These are phyloP conservation scores for Crossocerus cetratus DNA, from an alignment of 2,888 invertebrate species.

Conservation along the genomic window DNA sequence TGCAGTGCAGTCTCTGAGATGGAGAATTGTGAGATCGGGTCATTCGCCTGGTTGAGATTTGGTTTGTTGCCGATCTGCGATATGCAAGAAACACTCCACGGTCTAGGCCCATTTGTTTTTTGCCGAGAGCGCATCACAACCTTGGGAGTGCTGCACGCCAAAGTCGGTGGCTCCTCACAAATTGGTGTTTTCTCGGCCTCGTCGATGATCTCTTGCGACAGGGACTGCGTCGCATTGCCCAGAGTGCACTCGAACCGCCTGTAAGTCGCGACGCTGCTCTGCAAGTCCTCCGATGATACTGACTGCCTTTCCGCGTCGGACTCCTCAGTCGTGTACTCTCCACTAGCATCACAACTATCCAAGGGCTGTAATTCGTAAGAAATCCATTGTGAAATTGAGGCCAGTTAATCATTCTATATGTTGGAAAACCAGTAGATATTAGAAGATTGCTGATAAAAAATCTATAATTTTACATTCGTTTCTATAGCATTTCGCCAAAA, in stretches of 20 bases:
- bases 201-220: conserved; percentile 74
- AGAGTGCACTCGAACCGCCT: conserved; percentile 76
- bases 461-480: too few species aligned
- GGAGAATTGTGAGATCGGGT: conserved; percentile 81
- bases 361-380: conserved; percentile 77
- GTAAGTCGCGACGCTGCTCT: conserved; percentile 85
- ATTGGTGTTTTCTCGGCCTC: conserved; percentile 69
- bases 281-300: conserved; percentile 87
- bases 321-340: conserved; percentile 89
- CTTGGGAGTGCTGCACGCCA: conserved; percentile 74
- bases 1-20: conserved; percentile 94
- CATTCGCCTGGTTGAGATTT: conserved; percentile 63
- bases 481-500: too few species aligned
- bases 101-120: conserved; percentile 80
- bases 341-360: conserved; percentile 92
- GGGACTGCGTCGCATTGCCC: conserved; percentile 66
- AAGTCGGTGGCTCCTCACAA: conserved; percentile 53
- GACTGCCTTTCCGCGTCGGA: conserved; percentile 85
- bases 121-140: conserved; percentile 84
- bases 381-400: conserved; percentile 1
- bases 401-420: too few species aligned
- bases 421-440: too few species aligned
- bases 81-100: conserved; percentile 93
- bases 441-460: too few species aligned
- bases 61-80: conserved; percentile 80